Percentiles rank a stretch among this genome's conserved stretches.
Evolutionary conservation across 2,888 invertebrate species (phyloP).

Genomic region (Parthenolecanium corni): DNA sequence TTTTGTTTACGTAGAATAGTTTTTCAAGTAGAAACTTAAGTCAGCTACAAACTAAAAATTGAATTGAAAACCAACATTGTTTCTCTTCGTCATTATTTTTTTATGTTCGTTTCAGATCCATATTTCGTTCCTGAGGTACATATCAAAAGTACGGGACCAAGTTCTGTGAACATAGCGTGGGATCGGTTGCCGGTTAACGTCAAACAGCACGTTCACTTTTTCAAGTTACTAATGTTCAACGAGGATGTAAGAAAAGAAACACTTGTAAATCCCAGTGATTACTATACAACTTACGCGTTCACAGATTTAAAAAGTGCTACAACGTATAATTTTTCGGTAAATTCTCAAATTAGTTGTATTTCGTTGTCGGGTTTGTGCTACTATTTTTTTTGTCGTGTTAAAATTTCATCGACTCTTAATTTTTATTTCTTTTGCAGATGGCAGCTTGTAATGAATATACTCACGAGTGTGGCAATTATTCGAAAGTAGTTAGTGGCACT

Average conservation of each 20-base stretch:
- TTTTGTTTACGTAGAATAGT: too few species aligned
- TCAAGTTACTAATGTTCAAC: conserved; percentile 46
- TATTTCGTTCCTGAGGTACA: conserved; percentile 65
- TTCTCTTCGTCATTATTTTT: not conserved
- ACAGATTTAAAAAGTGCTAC: conserved; percentile 63
- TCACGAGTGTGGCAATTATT: conserved; percentile 64
- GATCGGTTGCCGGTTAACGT: conserved; percentile 53
- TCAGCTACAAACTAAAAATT: too few species aligned
- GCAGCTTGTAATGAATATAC: conserved; percentile 71
- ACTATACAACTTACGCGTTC: conserved; percentile 62
- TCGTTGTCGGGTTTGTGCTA: not conserved
- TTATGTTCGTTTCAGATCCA: conserved; percentile 46
- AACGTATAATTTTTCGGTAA: conserved; percentile 63
- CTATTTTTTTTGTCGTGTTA: not conserved
- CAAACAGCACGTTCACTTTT: conserved; percentile 61
- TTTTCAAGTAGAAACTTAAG: too few species aligned
- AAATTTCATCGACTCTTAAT: not conserved
- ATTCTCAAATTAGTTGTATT: not conserved
- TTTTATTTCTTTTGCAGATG: conserved; percentile 40
- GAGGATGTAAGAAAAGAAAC: conserved; percentile 41
- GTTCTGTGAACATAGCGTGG: conserved; percentile 75
- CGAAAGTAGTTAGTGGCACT: conserved; percentile 61
- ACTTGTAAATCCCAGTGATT: conserved; percentile 49
- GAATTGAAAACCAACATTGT: not conserved
- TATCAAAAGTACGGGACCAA: conserved; percentile 55